Evolutionary conservation across 2,888 invertebrate species (phyloP), one percentile per base, ranked within the genome.

Genomic region (Cactoblastis cactorum): DNA sequence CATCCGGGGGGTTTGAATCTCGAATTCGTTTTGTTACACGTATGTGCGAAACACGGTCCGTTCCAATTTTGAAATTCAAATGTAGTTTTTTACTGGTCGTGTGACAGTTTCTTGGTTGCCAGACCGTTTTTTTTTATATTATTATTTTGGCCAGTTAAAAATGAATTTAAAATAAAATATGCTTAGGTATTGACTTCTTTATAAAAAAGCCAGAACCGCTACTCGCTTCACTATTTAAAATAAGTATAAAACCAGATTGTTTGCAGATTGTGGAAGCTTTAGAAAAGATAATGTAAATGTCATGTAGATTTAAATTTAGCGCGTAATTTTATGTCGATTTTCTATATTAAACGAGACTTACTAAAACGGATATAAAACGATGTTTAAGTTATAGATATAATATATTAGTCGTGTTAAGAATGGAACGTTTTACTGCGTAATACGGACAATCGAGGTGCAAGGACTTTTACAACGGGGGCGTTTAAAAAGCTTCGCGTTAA

Each of bases 401-500:
- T 77, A 77, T 80, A 78, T 80, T 79, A 79, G 73, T 74, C 72
- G 68, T 69, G 71, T 69, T 64, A 76, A 81, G 83, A 81, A 86
- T 74, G 77, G 76, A 62, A 67, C 70, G 70, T 78, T 86, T 83
- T 85, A 86, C 83, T 77, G 86, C 85, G 87, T 88, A 87, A 87
- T 83, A 77, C 86, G 85, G 86, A 87, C 85, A 83, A 84, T 83
- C 74, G 79, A 74, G 72, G 77, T 72, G 78, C 74, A 74, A 68
- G 66, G 69, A 74, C 72, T 81, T 89, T 89, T 87, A 87, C 84
- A 81, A 77, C 82, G 67, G 77, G 80, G 81, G 83, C 80, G 83
- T 80, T 81, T 84, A 83, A 84, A 81, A 83, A 82, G 85, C 75
- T 75, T 75, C 74, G 77, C 66, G 77, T 80, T 80, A 83, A 78